Evolutionary conservation across 2,888 invertebrate genomes (phyloP), one percentile per base, ranked within the genome.

Genomic region (Drosophila sordidula): DNA sequence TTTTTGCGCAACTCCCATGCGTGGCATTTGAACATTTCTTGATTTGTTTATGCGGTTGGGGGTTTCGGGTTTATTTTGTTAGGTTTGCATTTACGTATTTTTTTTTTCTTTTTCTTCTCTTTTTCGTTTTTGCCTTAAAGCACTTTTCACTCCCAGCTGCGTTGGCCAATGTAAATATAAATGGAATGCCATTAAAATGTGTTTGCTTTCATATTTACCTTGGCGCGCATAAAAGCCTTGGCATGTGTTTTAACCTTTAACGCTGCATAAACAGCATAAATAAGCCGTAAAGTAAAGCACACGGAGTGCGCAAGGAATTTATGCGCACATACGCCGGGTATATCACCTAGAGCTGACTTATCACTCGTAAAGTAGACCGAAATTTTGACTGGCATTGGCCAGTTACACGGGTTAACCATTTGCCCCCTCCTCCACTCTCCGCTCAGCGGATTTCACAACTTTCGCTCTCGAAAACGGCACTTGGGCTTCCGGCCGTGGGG

Each of bases 181-280:
- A 70, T 78, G 69, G 86, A 89, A 86, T 82, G 79, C 85, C 78
- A 87, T 89, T 86, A 85, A 86, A 89, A 85, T 87, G 71, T 80
- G 67, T 87, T 81, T 85, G 75, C 70, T 81, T 63, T 84, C 78
- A 87, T 87, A 87, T 88, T 88, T 80, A 83, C 84, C 84, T 86
- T 83, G 78, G 66, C 70, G 16, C 52, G 59, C 59, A 49, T 52
- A 36, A 52, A 39, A 39, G 59, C 54, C 50, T 65, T 50, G 58
- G 34, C 71, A 62, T 73, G 70, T 71, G 68, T 64, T 64, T 64
- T 79, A 86, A 68, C 83, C 86, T 83, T 83, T 88, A 80, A 86
- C 78, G 84, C 85, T 62, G 79, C 87, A 81, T 87, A 84, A 87
- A 87, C 85, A 78, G 79, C 87, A 80, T 72, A 75, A 87, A 75